phyloP scores from a whole-genome alignment of 2,797 vertebrate genomes.

The Coracias cyanogaster region DNA sequence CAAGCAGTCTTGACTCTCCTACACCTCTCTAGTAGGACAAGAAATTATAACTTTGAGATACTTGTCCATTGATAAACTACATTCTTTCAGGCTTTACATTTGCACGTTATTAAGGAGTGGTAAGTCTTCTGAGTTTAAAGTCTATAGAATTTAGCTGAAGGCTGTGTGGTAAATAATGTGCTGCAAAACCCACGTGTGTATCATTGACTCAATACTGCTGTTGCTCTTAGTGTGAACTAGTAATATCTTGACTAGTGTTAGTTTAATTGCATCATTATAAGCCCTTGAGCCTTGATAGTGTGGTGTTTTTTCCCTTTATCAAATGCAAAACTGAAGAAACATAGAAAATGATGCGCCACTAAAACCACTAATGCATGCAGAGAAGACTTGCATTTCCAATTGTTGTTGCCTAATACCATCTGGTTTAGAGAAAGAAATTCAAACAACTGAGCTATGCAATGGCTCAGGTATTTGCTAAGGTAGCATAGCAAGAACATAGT shows the following conservation, averaged over 20 bases:
- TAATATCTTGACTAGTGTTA: background rate
- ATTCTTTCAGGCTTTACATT: background rate
- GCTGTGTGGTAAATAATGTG: background rate
- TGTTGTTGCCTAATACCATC: background rate
- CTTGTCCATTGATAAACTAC: background rate
- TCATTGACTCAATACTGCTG: background rate
- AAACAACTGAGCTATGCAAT: background rate
- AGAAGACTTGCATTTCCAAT: background rate
- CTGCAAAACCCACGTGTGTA: fast-evolving
- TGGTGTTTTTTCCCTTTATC: background rate
- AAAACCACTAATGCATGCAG: background rate
- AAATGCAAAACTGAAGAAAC: conserved; percentile 6
- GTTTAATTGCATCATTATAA: background rate
- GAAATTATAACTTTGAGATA: background rate
- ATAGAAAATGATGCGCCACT: background rate
- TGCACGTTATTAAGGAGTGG: background rate
- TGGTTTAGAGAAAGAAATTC: background rate
- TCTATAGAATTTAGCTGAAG: background rate
- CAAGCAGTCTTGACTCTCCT: background rate
- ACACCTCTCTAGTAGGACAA: background rate
- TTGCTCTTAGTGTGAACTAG: background rate
- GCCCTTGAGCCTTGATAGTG: background rate
- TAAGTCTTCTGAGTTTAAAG: background rate
- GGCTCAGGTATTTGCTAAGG: background rate
- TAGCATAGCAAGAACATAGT: background rate